These are phyloP conservation scores for Cephalopachus bancanus DNA, from an alignment of 2,797 vertebrate genomes.

Conservation along the genomic window DNA sequence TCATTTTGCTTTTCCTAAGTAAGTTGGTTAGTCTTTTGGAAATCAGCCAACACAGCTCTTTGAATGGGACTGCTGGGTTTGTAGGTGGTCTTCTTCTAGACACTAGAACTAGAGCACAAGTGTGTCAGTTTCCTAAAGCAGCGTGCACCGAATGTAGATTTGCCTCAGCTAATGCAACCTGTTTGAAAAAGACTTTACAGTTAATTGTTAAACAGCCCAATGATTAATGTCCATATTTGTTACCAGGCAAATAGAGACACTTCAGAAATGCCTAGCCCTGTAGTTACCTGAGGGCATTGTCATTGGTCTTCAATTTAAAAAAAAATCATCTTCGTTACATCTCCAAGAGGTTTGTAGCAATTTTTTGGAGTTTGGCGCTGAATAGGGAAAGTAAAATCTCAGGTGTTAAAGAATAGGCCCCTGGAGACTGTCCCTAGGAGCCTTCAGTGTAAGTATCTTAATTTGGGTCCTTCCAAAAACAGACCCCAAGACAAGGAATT, in stretches of 20 bases:
- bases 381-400: background rate
- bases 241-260: constrained; percentile 55
- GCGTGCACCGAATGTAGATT: background rate
- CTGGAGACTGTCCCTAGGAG: background rate
- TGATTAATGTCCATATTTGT: background rate
- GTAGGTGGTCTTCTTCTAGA: background rate
- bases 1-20: constrained; percentile 15
- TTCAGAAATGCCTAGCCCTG: constrained; percentile 59
- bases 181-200: background rate
- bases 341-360: background rate
- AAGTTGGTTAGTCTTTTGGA: background rate
- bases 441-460: background rate
- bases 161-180: background rate
- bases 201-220: background rate
- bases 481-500: background rate
- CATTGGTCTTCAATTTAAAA: constrained; percentile 48
- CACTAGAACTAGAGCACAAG: background rate
- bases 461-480: background rate
- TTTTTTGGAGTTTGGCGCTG: background rate
- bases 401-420: background rate
- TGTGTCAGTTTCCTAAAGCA: constrained; percentile 6
- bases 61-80: background rate
- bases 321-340: constrained; percentile 35
- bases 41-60: background rate
- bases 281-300: constrained; percentile 40